Evolutionary conservation across 2,888 invertebrate species (phyloP).

Genomic region (Calameuta idolon): DNA sequence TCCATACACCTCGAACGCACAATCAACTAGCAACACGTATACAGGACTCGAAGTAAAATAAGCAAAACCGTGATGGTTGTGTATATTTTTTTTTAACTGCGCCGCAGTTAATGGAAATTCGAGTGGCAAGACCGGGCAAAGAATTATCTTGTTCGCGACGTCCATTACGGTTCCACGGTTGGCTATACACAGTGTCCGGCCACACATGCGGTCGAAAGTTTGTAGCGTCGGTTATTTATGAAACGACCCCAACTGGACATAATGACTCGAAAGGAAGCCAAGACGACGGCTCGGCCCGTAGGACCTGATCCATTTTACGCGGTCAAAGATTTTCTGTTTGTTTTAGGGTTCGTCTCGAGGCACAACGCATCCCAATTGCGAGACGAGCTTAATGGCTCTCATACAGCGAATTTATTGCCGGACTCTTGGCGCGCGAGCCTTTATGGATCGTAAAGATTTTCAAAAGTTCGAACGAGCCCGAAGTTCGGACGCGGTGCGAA

Average conservation of each 20-base stretch:
- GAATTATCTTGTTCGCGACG: too few relatives aligned
- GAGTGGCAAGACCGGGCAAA: too few relatives aligned
- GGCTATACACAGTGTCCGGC: slow-evolving; percentile 2
- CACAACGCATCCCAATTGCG: slow-evolving; percentile 15
- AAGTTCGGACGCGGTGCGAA: too few relatives aligned
- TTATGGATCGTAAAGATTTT: slow-evolving; percentile 57
- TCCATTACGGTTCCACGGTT: too few relatives aligned
- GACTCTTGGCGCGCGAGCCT: slow-evolving; percentile 34
- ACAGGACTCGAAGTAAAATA: too few relatives aligned
- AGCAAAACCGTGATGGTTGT: too few relatives aligned
- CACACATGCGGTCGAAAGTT: slow-evolving; percentile 29
- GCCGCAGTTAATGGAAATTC: too few relatives aligned
- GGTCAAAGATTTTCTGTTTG: slow-evolving; percentile 30
- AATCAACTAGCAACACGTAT: too few relatives aligned
- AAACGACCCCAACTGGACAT: slow-evolving; percentile 34
- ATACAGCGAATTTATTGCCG: slow-evolving; percentile 52
- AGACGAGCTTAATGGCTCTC: slow-evolving; percentile 49
- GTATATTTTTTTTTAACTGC: too few relatives aligned
- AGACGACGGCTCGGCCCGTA: slow-evolving; percentile 17
- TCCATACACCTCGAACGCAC: too few relatives aligned
- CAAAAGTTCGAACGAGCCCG: slow-evolving; percentile 41
- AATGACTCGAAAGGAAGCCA: too few relatives aligned
- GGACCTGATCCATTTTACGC: background rate
- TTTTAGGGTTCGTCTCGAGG: slow-evolving; percentile 36
- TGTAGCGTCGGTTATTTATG: slow-evolving; percentile 45